Base-by-base conservation (phyloP, 2,888 invertebrate genomes). In the Crepidodera aurea region DNA sequence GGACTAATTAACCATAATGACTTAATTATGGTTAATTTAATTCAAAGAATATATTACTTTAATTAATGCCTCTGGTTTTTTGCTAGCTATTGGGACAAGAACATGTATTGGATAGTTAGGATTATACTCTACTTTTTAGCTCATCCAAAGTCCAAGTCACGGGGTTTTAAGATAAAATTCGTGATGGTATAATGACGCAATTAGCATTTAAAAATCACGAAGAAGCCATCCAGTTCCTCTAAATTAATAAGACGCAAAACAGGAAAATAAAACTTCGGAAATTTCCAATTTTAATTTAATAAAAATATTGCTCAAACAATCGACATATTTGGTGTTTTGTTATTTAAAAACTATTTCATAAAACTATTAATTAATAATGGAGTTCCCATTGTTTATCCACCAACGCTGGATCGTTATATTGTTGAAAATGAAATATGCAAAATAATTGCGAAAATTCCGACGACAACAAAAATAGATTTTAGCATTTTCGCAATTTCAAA, bases 1-100 rank as follows among this genome's bases (percentile, higher is more conserved):
- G 22, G 40, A 19, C 51, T 51, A 60, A 64, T 64, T 60, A 62
- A 19, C 37, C 1, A 19, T 64, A 60, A 60, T 57, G 44, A 60
- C 60, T 60, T 60, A 60, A 64, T 64, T 60, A 64, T 40, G 55
- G 60, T 56, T 46, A 27, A 44, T 55, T 55, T 27, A 59, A 59
- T 50, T 51, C 55, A 16, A 53, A 18, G 58, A 59, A 29, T 29
- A 59, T 59, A 59, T 62, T 48, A 58, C 29, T 62, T 51, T 62
- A 61, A 61, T 54, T 57, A 60, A 34, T 19, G 22, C 40, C 25
- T 34, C 51, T 51, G 18, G 42, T 51, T 51, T 58, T 32, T 55
- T 56, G 37, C 40, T n/a, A 15, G 27, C 51, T 1, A 18, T 32
- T 40, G 19, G 22, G 4, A n/a, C 12, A 50, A 18, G 15, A 27